Evolutionary conservation across 2,797 vertebrate genomes (phyloP), one percentile per base, ranked within the genome.

Genomic region (Artibeus lituratus): DNA sequence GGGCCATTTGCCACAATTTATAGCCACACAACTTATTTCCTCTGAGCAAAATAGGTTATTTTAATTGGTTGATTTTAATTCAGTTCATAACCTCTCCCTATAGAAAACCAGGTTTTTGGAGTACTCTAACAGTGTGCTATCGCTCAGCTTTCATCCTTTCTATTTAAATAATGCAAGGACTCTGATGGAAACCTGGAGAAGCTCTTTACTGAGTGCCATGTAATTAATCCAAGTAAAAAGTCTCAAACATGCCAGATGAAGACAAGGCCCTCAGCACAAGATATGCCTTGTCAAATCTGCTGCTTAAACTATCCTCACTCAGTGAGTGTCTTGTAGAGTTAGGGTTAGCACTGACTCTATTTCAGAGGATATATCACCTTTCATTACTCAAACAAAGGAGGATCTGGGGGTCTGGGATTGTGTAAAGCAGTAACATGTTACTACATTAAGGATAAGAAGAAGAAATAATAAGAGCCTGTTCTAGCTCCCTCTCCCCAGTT

Each of bases 211-310:
- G 99, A 99, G 98, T 99, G 99, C 99, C 99, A 99, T 69, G 99
- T 99, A 98, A 99, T 99, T 98, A 99, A 99, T 98, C 99, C 99
- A 95, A 99, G 99, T 98, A 99, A 99, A 99, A 99, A 99, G 98
- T 99, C 99, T 94, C 99, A 99, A 96, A 99, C 99, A 76, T 99
- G 99, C 98, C 99, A 99, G 98, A 99, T 99, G 99, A 99, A 99
- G 98, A 99, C 99, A 86, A 99, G 99, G 97, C 99, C 99, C 22
- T 99, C 99, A 44, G 99, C 99, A 96, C 99, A 99, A 98, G 99
- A 99, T 97, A 99, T 99, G 99, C 99, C 99, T 97, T 99, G 99
- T 99, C 99, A 99, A 98, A 99, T 99, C 98, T 99, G 99, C 99
- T 99, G 99, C 98, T 99, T 99, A 98, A 99, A 99, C 98, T 99